Evolutionary conservation across 2,797 vertebrate species (phyloP).

Genomic region (Sardinella longiceps): DNA sequence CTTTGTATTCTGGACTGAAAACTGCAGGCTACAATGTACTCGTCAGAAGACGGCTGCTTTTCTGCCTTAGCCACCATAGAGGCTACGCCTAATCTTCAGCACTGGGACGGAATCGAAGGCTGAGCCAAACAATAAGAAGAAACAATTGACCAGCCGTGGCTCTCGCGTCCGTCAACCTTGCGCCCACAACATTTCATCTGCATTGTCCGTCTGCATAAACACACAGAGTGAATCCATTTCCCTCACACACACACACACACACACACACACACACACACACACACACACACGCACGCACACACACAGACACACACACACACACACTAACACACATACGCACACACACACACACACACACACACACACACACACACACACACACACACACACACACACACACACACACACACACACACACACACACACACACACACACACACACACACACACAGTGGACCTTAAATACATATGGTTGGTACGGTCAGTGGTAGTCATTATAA

Average conservation of each 20-base stretch:
- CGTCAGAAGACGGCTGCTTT: slow-evolving; percentile 76
- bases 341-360: too few species aligned
- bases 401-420: too few species aligned
- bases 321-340: too few species aligned
- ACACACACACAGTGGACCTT: neutral
- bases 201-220: neutral
- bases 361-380: too few species aligned
- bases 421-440: too few species aligned
- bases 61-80: slow-evolving; percentile 68
- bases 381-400: too few species aligned
- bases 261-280: too few species aligned
- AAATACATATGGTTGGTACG: neutral
- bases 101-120: slow-evolving; percentile 57
- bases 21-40: slow-evolving; percentile 72
- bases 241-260: neutral
- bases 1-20: slow-evolving; percentile 78
- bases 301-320: too few species aligned
- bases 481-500: neutral
- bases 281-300: too few species aligned
- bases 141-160: slow-evolving; percentile 47
- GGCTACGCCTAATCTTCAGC: slow-evolving; percentile 69
- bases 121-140: slow-evolving; percentile 24
- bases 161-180: neutral
- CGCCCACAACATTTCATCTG: neutral
- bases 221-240: neutral